A percentile compares a stretch with the other conserved stretches of the same genome.
Evolutionary conservation across 2,888 invertebrate genomes (phyloP).

Genomic region (Buathra laborator): DNA sequence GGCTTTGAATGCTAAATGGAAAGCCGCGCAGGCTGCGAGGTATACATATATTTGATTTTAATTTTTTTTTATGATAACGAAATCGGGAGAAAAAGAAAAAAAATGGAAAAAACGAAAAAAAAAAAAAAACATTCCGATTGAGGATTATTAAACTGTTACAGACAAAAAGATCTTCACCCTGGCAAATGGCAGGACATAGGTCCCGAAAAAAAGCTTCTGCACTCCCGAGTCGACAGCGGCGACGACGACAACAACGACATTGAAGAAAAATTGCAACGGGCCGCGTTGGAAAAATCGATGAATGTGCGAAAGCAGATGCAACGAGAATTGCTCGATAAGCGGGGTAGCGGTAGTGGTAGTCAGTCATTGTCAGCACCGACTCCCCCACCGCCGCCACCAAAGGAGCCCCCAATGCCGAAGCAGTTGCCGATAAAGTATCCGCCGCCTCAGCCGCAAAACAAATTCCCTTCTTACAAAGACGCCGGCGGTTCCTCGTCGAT

Average conservation of each 20-base stretch:
- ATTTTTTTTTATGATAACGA: too few relatives aligned
- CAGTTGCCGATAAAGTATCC: constrained; percentile 82
- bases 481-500: constrained; percentile 1
- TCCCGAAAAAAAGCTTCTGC: constrained; percentile 83
- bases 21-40: constrained; percentile 81
- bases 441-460: constrained; percentile 81
- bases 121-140: background rate
- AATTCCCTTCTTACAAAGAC: constrained; percentile 82
- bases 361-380: constrained; percentile 77
- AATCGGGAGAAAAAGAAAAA: too few relatives aligned
- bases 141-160: constrained; percentile 73
- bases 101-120: background rate
- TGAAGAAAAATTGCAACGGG: constrained; percentile 84
- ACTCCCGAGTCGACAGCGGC: constrained; percentile 76
- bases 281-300: constrained; percentile 81
- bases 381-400: constrained; percentile 83
- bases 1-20: constrained; percentile 83
- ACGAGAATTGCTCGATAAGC: constrained; percentile 82
- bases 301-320: constrained; percentile 83
- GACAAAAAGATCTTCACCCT: constrained; percentile 86
- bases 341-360: constrained; percentile 66
- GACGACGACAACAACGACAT: constrained; percentile 82
- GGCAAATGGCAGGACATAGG: constrained; percentile 85
- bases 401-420: constrained; percentile 80
- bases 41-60: too few relatives aligned